phyloP scores from a whole-genome alignment of 1,140 invertebrate species.

The Anagrus nilaparvatae region DNA sequence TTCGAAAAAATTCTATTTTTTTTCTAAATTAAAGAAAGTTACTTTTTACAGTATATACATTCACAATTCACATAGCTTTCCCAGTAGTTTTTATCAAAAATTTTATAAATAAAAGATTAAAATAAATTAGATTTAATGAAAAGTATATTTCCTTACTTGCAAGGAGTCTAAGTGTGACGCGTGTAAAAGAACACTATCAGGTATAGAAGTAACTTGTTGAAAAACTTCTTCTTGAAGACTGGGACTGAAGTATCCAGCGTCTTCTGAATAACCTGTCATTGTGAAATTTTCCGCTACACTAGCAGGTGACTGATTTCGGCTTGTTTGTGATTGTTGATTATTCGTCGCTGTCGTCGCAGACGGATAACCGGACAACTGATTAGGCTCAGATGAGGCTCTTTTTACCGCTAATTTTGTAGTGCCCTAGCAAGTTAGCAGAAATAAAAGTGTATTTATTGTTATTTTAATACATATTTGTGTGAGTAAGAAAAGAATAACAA shows the following conservation, averaged over 20 bases:
- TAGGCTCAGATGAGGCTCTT: constrained; percentile 54
- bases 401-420: constrained; percentile 62
- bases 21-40: no score
- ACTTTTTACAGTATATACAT: no score
- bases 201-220: constrained; percentile 52
- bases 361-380: constrained; percentile 41
- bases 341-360: constrained; percentile 31
- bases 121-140: neutral
- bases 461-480: no score
- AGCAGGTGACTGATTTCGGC: constrained; percentile 46
- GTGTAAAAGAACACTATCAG: constrained; percentile 59
- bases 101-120: neutral
- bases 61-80: no score
- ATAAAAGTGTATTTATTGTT: neutral
- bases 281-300: constrained; percentile 46
- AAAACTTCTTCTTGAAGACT: constrained; percentile 68
- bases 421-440: constrained; percentile 28
- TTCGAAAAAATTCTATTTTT: no score
- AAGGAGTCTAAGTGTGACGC: constrained; percentile 54
- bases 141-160: no score
- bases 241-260: constrained; percentile 60
- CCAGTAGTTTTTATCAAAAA: no score
- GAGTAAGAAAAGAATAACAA: no score
- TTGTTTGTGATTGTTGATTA: constrained; percentile 41
- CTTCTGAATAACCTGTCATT: constrained; percentile 53